Evolutionary conservation across 1,140 invertebrate species (phyloP).

Genomic region (Drosophila bifasciata): DNA sequence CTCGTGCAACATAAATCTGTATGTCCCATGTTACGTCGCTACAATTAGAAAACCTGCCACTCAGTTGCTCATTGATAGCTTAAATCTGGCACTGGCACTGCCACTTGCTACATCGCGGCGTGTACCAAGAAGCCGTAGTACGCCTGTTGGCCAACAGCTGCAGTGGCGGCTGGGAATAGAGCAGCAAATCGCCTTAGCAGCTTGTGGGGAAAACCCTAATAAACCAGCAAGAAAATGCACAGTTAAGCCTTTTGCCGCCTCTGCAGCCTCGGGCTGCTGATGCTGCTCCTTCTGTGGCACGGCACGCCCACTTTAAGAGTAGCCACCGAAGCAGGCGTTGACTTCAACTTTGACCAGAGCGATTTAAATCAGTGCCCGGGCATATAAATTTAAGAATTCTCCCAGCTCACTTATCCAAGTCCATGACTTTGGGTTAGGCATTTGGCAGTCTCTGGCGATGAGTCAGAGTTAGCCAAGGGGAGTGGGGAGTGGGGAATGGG

Average conservation of each 20-base stretch:
- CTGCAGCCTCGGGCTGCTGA: conserved; percentile 1
- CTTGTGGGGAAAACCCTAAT: conserved; percentile 67
- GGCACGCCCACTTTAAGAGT: conserved; percentile 11
- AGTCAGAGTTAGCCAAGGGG: conserved; percentile 44
- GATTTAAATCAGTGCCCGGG: conserved; percentile 43
- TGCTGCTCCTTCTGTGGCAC: neutral
- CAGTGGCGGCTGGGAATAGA: conserved; percentile 34
- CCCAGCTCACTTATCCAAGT: conserved; percentile 47
- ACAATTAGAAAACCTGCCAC: conserved; percentile 58
- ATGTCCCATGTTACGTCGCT: conserved; percentile 23
- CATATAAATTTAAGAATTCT: conserved; percentile 52
- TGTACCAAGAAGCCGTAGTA: conserved; percentile 19
- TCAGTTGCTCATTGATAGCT: conserved; percentile 62
- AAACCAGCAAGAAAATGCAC: conserved; percentile 73
- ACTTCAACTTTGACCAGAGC: conserved; percentile 47
- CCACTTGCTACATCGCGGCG: conserved; percentile 58
- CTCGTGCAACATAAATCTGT: conserved; percentile 31
- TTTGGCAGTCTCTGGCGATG: conserved; percentile 35
- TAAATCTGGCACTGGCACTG: conserved; percentile 51
- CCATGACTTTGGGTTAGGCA: conserved; percentile 55
- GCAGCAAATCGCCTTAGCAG: conserved; percentile 73
- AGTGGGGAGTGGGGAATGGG: conserved; percentile 4
- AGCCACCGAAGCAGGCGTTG: conserved; percentile 30
- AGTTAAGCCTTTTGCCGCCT: conserved; percentile 66
- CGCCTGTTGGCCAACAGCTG: conserved; percentile 51